Evolutionary conservation across 2,888 invertebrate genomes (phyloP), one percentile per base, ranked within the genome.

Genomic region (Acleris literana): DNA sequence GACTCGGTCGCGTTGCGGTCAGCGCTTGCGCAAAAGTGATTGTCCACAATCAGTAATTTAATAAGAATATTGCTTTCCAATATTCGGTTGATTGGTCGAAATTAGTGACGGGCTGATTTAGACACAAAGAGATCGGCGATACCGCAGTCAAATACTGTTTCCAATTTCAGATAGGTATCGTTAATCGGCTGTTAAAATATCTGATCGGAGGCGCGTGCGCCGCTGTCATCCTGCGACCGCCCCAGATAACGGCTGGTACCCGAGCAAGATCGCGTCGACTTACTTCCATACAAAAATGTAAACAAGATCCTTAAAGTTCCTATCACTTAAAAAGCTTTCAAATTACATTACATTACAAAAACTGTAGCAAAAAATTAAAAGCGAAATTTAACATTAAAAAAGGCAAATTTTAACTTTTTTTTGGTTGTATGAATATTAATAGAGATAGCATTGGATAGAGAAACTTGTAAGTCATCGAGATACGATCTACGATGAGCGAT

Each of bases 61-160:
- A 68, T 68, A 64, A 64, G 67, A 68, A 61, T 64, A 68, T 68
- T 65, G 62, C 61, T 61, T 60, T 60, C 48, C 61, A 43, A 62
- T 64, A 65, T 59, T 57, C 64, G 58, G 64, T 68, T 61, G 54
- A 68, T 55, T 65, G 60, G 56, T 64, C 60, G 25, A 52, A 64
- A 68, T 68, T 68, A 68, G 68, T 68, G 68, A 68, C 68, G 68
- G 68, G 56, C 56, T 53, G 59, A 61, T 65, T 64, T 61, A 65
- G 64, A 52, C 51, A 66, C 66, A 66, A 62, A 57, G 61, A 66
- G 66, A 66, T 66, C 57, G 20, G 13, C 33, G 66, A 66, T 66
- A 66, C 51, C 33, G 61, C 57, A 61, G 57, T 57, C 66, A 66
- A 66, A 62, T 48, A 57, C 66, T 66, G 61, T 66, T 66, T 62